Conservation (phyloP, 2,888 invertebrate species). For the Lucinisca nassula region DNA sequence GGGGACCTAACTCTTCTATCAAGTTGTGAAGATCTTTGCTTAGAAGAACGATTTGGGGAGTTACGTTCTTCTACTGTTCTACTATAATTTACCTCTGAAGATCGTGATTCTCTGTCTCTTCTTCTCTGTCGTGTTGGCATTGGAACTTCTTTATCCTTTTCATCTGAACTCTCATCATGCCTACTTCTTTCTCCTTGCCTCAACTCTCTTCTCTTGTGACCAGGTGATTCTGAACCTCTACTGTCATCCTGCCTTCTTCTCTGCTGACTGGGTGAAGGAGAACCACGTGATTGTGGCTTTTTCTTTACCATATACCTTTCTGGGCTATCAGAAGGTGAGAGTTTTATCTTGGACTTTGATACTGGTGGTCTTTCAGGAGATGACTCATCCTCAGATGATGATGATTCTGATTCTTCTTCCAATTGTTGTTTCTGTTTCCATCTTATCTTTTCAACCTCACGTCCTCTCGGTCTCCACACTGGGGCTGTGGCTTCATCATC, state of each 20-base stretch:
- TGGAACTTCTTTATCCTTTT: constrained; percentile 10
- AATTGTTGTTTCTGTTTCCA: background rate
- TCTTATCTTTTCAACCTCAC: background rate
- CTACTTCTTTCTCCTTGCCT: constrained; percentile 21
- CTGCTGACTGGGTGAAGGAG: constrained; percentile 26
- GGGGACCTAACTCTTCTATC: background rate
- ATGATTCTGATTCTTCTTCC: constrained; percentile 35
- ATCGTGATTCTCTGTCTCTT: background rate
- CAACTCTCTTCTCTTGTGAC: constrained; percentile 6
- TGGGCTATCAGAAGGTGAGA: background rate
- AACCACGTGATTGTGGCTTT: constrained; percentile 50
- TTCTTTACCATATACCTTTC: constrained; percentile 43
- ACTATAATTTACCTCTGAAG: background rate
- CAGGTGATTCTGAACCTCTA: no score
- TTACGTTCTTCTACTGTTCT: background rate
- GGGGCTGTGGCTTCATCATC: constrained; percentile 19
- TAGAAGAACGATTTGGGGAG: background rate
- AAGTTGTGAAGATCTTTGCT: background rate
- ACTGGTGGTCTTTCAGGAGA: constrained; percentile 59
- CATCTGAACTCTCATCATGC: constrained; percentile 43
- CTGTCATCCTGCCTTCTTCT: constrained; percentile 11
- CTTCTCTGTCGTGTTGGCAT: background rate
- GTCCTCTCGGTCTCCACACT: background rate
- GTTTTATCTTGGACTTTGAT: constrained; percentile 39
- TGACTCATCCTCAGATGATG: constrained; percentile 53